These are phyloP conservation scores for Acrocephalus kingi DNA, from an alignment of 2,113 vertebrate genomes.

Conservation along the genomic window DNA sequence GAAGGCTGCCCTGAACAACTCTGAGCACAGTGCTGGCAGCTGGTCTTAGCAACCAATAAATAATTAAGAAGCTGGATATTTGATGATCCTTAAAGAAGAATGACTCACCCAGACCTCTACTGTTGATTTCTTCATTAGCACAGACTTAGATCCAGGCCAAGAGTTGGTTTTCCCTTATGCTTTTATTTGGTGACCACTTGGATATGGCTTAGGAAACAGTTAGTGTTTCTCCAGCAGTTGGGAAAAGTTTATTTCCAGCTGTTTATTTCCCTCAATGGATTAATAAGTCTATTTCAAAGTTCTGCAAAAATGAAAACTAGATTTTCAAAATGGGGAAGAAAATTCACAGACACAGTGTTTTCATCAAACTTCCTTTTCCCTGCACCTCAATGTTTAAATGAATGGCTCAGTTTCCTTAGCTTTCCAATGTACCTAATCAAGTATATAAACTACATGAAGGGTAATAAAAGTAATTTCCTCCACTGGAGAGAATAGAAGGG, in stretches of 20 bases:
- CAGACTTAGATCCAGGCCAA: constrained; percentile 8
- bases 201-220: constrained; percentile 48
- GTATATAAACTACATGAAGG: not conserved
- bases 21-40: not conserved
- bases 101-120: constrained; percentile 26
- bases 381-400: not conserved
- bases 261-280: constrained; percentile 57
- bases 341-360: not conserved
- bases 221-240: constrained; percentile 27
- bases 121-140: constrained; percentile 46
- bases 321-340: constrained; percentile 26
- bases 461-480: not conserved
- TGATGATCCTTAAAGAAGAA: constrained; percentile 9
- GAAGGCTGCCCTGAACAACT: not conserved
- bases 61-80: constrained; percentile 33
- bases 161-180: constrained; percentile 22
- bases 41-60: constrained; percentile 27
- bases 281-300: constrained; percentile 56
- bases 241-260: constrained; percentile 50
- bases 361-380: not conserved
- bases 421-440: not conserved
- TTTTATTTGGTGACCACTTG: constrained; percentile 39
- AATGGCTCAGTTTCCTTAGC: not conserved
- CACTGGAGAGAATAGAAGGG: not conserved
- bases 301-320: constrained; percentile 21